Percentiles rank a stretch among this genome's conserved stretches.
Evolutionary conservation across 2,113 vertebrate species (phyloP).

Genomic region (Aldabrachelys gigantea): DNA sequence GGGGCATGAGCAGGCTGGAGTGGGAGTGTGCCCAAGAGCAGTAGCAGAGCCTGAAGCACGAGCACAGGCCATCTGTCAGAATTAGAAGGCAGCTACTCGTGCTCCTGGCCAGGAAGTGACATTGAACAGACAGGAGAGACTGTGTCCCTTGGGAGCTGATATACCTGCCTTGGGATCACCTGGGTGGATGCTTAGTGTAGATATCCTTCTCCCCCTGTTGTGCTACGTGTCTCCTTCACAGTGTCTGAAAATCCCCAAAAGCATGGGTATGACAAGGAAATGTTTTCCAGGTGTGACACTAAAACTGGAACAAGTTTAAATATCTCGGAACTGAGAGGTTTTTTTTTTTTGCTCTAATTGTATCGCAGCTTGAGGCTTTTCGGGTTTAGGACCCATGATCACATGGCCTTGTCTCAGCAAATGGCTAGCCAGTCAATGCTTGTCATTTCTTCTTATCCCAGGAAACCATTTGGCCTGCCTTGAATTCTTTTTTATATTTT

Average conservation of each 20-base stretch:
- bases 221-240: not conserved
- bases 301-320: not conserved
- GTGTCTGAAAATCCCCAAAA: not conserved
- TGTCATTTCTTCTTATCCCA: not conserved
- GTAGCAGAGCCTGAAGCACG: not conserved
- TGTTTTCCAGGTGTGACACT: slow-evolving; percentile 30
- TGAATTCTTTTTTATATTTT: not conserved
- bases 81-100: not conserved
- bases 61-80: not conserved
- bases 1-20: not conserved
- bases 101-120: not conserved
- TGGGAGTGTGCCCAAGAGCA: not conserved
- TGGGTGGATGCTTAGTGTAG: not conserved
- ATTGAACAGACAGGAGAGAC: not conserved
- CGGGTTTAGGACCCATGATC: not conserved
- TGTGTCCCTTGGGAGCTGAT: not conserved
- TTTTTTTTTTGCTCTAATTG: not conserved
- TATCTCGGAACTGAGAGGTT: slow-evolving; percentile 2
- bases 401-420: slow-evolving; percentile 9
- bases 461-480: not conserved
- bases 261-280: slow-evolving; percentile 14
- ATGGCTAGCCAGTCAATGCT: not conserved
- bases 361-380: not conserved
- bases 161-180: not conserved
- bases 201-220: not conserved